Conservation (phyloP, 1,140 invertebrate species). For the Lasioglossum baleicum region DNA sequence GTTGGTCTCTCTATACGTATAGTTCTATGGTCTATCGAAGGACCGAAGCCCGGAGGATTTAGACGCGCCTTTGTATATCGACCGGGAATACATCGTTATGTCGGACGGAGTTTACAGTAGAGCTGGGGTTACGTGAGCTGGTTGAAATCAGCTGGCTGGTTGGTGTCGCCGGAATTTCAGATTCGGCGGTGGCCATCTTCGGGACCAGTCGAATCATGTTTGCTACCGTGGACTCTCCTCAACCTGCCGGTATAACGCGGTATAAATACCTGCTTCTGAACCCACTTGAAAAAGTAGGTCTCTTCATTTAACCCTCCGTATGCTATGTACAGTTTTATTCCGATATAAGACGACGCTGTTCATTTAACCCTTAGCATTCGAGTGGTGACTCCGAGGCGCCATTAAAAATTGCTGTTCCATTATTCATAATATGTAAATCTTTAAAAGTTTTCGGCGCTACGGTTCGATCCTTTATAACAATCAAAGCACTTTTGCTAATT, state of each 20-base stretch:
- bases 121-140: constrained; percentile 52
- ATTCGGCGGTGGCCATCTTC: constrained; percentile 27
- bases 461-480: too few species aligned
- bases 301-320: too few species aligned
- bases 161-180: constrained; percentile 44
- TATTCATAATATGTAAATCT: too few species aligned
- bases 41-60: constrained; percentile 29
- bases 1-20: too few species aligned
- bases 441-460: too few species aligned
- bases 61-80: constrained; percentile 56
- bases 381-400: too few species aligned
- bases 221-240: neutral
- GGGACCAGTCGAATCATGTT: neutral
- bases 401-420: too few species aligned
- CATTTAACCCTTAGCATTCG: too few species aligned
- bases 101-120: constrained; percentile 47
- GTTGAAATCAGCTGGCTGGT: constrained; percentile 46
- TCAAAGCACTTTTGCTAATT: too few species aligned
- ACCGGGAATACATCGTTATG: constrained; percentile 58
- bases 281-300: too few species aligned
- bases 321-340: too few species aligned
- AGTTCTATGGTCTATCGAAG: neutral
- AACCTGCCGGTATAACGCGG: neutral
- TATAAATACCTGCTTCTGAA: constrained; percentile 20
- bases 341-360: too few species aligned